Conservation (phyloP, 2,888 invertebrate genomes). For the Augiades crinisus region DNA sequence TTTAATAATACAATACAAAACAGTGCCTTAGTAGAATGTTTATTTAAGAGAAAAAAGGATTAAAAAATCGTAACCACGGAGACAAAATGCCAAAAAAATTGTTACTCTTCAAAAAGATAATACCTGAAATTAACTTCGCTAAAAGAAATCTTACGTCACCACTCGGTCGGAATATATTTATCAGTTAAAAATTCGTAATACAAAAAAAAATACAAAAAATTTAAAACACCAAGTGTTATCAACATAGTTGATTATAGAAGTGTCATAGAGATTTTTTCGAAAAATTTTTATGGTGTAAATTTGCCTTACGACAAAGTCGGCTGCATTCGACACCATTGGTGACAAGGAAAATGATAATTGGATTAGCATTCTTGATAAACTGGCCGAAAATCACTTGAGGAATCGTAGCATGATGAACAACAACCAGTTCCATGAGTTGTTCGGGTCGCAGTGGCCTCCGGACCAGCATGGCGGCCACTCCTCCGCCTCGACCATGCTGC, state of each 20-base stretch:
- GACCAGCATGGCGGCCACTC: constrained; percentile 74
- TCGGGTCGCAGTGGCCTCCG: constrained; percentile 78
- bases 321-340: constrained; percentile 37
- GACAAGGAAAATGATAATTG: constrained; percentile 59
- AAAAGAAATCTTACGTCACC: constrained; percentile 74
- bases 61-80: constrained; percentile 61
- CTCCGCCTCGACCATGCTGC: constrained; percentile 72
- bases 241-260: constrained; percentile 66
- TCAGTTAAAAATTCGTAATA: constrained; percentile 58
- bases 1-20: constrained; percentile 50
- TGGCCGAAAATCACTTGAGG: constrained; percentile 63
- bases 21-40: constrained; percentile 74
- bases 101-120: constrained; percentile 75
- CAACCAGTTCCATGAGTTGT: constrained; percentile 73
- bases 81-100: constrained; percentile 79
- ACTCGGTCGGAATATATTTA: constrained; percentile 67
- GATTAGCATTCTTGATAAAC: constrained; percentile 56
- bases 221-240: constrained; percentile 46
- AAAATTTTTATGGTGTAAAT: constrained; percentile 60
- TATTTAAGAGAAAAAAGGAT: constrained; percentile 55
- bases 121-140: constrained; percentile 73
- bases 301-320: constrained; percentile 78
- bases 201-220: constrained; percentile 38
- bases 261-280: constrained; percentile 64
- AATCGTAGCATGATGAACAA: constrained; percentile 61